Base-by-base conservation (phyloP, 2,113 vertebrate species). In the Eretmodus cyanostictus region DNA sequence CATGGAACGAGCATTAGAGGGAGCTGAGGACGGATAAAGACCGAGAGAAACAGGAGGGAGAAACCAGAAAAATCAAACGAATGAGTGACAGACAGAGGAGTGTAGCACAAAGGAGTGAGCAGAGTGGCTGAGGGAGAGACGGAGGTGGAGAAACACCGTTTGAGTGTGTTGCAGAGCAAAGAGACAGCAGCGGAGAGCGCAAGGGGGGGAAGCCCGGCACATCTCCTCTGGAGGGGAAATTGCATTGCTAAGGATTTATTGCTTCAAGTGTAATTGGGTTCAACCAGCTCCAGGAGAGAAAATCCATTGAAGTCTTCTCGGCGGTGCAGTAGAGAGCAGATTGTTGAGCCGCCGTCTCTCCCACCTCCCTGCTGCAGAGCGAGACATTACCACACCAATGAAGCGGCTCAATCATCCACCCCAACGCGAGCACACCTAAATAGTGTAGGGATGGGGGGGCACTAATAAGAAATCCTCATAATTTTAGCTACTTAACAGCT, bases 221-320 rank as follows among this genome's bases (percentile, higher is more conserved):
- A 93, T 95, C 94, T 93, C 92, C 92, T 95, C 93, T 94, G 19
- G 89, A 92, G 87, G 94, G 95, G 93, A 95, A 96, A 96, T 95
- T 95, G 95, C 93, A 94, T 94, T 91, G 91, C 93, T 94, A 91
- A 95, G 94, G 95, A 97, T 96, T 96, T 96, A 96, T 96, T 95
- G 96, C 95, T 95, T 94, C 87, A 90, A 94, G 94, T 95, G 94
- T 96, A 96, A 97, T 96, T 96, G 95, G 94, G 95, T 96, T 96
- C 95, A 96, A 95, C 94, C 93, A 91, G 90, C 87, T 27, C 92
- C 93, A 86, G 86, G 93, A 90, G 92, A 96, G 93, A 94, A 95
- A 96, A 96, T 94, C 94, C 91, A 95, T 93, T 80, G 85, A 92
- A 94, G 94, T 83, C 93, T 93, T 61, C 86, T 89, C 86, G 61